Evolutionary conservation across 2,797 vertebrate species (phyloP), one percentile per base, ranked within the genome.

Genomic region (Danio jaintianensis): DNA sequence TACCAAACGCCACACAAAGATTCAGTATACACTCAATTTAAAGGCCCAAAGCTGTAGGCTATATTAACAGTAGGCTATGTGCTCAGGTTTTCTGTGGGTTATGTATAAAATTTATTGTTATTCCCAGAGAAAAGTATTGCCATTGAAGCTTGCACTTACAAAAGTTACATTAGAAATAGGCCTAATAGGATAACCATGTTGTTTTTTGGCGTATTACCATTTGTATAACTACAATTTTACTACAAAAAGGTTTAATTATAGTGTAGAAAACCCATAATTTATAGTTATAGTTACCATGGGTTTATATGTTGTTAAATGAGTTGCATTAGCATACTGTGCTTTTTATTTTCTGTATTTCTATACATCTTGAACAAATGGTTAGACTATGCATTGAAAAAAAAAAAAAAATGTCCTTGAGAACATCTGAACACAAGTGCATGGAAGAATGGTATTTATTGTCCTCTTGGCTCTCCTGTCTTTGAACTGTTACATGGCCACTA

Each of bases 371-470:
- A 71, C 66, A 80, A 83, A 56, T 66, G 56, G 47, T 20, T 53
- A 64, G 53, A 62, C 52, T 76, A 55, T 40, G 40, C 66, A 70
- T 18, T 50, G 61, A 79, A 61, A 29, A 83, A 81, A 83, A 81
- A 83, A 82, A 62, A 64, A 56, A 64, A 59, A 75, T 80, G 74
- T 80, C 73, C 74, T 55, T 84, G 67, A 52, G 22, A 80, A 80
- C 78, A 77, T 84, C 63, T 81, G 72, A 84, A 62, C 67, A 73
- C 67, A 78, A 77, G 73, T 43, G n/a, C 78, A 78, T 48, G 59
- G 53, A 59, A 76, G 73, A 75, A 72, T 67, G 70, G 78, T 80
- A 72, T 83, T 84, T 84, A 84, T 73, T 61, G 82, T 80, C 62
- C 78, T 78, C 73, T 40, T 66, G 74, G 52, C 66, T 80, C 73